phyloP scores from a whole-genome alignment of 2,113 vertebrate genomes.

The Catagonus wagneri region DNA sequence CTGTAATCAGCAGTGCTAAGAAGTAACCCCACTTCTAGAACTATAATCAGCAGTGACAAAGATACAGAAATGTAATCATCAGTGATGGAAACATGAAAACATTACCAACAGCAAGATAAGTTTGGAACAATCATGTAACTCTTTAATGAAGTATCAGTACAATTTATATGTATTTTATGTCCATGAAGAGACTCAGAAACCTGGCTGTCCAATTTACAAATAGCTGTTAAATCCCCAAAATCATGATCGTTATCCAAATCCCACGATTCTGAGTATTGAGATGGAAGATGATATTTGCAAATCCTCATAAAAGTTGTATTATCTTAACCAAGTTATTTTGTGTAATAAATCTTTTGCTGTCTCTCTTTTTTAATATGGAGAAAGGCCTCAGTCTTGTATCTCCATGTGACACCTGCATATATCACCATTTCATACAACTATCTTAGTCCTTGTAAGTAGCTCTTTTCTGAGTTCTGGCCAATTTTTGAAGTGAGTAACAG shows the following conservation, averaged over 20 bases:
- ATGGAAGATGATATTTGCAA: neutral
- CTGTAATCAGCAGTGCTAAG: constrained; percentile 31
- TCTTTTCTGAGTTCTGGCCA: constrained; percentile 42
- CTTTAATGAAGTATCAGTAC: neutral
- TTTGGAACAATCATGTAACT: constrained; percentile 15
- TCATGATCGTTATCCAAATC: constrained; percentile 26
- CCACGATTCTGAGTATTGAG: neutral
- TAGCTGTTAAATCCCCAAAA: neutral
- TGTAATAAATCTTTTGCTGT: neutral
- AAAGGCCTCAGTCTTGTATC: neutral
- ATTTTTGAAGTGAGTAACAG: constrained; percentile 56
- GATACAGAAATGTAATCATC: constrained; percentile 40
- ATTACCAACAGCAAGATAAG: neutral
- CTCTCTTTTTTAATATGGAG: neutral
- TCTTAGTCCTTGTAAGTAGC: neutral
- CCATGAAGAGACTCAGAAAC: neutral
- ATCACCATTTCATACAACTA: neutral
- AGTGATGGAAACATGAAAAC: constrained; percentile 29
- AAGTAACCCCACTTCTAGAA: constrained; percentile 28
- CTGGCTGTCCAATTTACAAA: neutral
- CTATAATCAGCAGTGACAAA: constrained; percentile 57
- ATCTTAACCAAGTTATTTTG: neutral
- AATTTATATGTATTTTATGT: neutral
- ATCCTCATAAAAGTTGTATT: neutral
- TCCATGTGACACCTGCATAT: neutral